Evolutionary conservation across 2,888 invertebrate genomes (phyloP).

Genomic region (Vandiemenella viatica): DNA sequence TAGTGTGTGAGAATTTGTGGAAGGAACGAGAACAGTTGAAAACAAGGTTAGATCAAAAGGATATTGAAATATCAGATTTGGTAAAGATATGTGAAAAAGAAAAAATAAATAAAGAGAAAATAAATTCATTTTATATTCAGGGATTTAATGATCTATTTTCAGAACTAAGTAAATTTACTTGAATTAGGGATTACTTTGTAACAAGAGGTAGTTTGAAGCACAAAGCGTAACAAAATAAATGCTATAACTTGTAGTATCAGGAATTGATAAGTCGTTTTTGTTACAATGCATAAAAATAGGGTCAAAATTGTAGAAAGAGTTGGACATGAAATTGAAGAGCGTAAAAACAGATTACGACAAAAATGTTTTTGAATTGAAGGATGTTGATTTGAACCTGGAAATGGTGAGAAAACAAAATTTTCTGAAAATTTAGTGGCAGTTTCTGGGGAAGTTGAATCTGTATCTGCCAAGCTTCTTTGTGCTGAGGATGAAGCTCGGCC

Average conservation of each 20-base stretch:
- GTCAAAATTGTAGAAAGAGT: neutral
- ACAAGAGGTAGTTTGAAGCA: neutral
- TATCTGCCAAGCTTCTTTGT: neutral
- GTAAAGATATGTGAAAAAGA: neutral
- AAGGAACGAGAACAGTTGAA: too few relatives aligned
- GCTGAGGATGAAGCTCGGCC: neutral
- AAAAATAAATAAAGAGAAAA: neutral
- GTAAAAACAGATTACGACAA: neutral
- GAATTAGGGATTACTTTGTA: neutral
- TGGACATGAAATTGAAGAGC: neutral
- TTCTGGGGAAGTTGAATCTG: slow-evolving; percentile 4
- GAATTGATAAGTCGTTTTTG: too few relatives aligned
- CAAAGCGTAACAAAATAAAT: neutral
- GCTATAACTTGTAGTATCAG: neutral
- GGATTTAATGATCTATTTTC: neutral
- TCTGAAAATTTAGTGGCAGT: too few relatives aligned
- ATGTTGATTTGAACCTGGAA: neutral
- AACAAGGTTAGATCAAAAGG: neutral
- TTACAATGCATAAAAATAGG: too few relatives aligned
- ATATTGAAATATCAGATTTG: neutral
- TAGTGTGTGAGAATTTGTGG: neutral
- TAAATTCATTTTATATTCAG: too few relatives aligned
- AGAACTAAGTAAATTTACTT: too few relatives aligned
- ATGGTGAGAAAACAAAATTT: neutral
- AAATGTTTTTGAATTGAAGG: too few relatives aligned